Evolutionary conservation across 2,888 invertebrate species (phyloP), one percentile per base, ranked within the genome.

Genomic region (Pheosia gnoma): DNA sequence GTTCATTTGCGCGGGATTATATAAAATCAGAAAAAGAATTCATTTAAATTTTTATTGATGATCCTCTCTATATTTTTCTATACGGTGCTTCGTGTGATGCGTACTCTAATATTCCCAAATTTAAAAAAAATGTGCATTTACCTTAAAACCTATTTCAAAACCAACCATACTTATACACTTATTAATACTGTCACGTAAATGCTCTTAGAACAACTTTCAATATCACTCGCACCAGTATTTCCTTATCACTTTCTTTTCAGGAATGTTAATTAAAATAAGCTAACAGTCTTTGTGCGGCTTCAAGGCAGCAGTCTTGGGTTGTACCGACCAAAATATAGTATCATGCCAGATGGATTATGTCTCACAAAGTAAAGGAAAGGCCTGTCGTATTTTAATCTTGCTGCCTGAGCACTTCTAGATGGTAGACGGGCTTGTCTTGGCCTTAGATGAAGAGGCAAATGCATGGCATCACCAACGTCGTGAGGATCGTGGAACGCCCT

Each of bases 291-390:
- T 85, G 72, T 74, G 79, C 71, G 71, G 64, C 81, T 90, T 93
- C 88, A 97, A 86, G 97, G 97, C 87, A 97, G 90, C 82, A 97
- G 95, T 89, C 96, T 95, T 53, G 97, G 98, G 88, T 97, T 98
- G 91, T 97, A 98, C 83, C 98, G 94, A 53, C 98, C 98, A 94
- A 97, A 97, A 84, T 97, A 97, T 59, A 98, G 91, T 79, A 98
- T 97, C 93, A 98, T 95, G 66, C 98, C 98, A n/a, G 98, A 96
- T 1, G 98, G 98, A 87, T 98, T 98, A 87, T 98, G 98, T 81
- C 98, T 95, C 11, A 98, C 97, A 76, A 97, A 96, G 87, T 97
- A 98, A 39, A 98, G 93, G 94, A 98, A 98, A 0, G 98, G 98
- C 81, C 97, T 94, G 79, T 98, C 98, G 83, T 97, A 96, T 77